phyloP scores from a whole-genome alignment of 2,888 invertebrate species.

The Bhutanitis thaidina region DNA sequence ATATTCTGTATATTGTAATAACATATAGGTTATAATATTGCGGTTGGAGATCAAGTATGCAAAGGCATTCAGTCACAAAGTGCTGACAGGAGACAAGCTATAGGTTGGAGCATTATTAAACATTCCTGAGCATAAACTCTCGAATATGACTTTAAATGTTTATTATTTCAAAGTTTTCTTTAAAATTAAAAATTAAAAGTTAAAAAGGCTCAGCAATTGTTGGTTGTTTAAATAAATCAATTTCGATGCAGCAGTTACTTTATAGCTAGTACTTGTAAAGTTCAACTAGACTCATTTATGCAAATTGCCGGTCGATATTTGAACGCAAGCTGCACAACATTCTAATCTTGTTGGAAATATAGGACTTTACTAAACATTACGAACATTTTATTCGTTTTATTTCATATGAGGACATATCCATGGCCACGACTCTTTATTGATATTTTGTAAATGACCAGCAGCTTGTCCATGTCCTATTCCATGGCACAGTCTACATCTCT shows the following conservation, averaged over 20 bases:
- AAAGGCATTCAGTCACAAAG: conserved; percentile 7
- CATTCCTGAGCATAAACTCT: conserved; percentile 5
- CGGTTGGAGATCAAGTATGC: conserved; percentile 1
- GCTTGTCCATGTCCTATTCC: no score
- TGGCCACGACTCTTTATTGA: not conserved
- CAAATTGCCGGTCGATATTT: conserved; percentile 19
- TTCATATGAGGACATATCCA: not conserved
- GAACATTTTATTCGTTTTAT: not conserved
- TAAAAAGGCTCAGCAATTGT: no score
- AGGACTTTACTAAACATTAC: conserved; percentile 7
- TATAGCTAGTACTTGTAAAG: conserved; percentile 12
- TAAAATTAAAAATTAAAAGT: not conserved
- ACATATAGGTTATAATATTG: not conserved
- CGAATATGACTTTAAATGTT: not conserved
- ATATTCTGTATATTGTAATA: no score
- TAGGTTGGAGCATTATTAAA: conserved; percentile 12
- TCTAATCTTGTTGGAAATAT: conserved; percentile 18
- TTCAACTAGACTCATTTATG: conserved; percentile 20
- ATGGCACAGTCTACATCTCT: no score
- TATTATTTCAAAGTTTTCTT: not conserved
- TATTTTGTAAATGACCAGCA: not conserved
- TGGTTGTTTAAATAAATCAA: conserved; percentile 9
- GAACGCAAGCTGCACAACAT: conserved; percentile 11
- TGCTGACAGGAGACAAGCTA: conserved; percentile 1
- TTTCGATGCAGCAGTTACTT: conserved; percentile 9